phyloP scores from a whole-genome alignment of 2,797 vertebrate genomes.

The Sebastes itinus region DNA sequence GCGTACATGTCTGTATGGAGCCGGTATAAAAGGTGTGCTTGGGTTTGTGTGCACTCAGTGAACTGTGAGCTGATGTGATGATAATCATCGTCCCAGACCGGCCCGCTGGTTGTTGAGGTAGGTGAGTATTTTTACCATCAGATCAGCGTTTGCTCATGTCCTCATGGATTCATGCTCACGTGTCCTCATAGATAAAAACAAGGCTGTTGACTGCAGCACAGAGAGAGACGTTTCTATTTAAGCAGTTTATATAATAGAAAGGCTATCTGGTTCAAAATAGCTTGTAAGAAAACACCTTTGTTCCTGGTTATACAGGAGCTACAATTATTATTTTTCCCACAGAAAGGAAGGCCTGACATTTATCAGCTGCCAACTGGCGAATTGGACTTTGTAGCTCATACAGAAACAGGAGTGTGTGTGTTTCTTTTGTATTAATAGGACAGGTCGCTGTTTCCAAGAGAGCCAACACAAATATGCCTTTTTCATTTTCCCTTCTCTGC shows the following conservation, averaged over 20 bases:
- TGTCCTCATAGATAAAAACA: background rate
- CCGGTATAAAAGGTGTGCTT: background rate
- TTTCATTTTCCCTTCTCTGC: slow-evolving; percentile 16
- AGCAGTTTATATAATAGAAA: background rate
- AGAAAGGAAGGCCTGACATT: background rate
- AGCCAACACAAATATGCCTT: slow-evolving; percentile 24
- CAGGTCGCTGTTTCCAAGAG: slow-evolving; percentile 16
- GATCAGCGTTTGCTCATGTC: background rate
- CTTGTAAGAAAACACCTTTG: background rate
- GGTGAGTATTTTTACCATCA: accelerated
- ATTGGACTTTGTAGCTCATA: background rate
- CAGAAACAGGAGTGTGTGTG: background rate
- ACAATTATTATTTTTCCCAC: background rate
- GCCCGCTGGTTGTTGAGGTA: accelerated
- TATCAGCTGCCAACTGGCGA: slow-evolving; percentile 19
- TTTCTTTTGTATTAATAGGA: slow-evolving; percentile 1
- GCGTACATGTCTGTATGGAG: background rate
- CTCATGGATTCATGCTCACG: background rate
- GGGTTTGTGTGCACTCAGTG: background rate
- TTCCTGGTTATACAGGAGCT: background rate
- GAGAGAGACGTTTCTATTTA: background rate
- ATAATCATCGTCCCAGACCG: background rate
- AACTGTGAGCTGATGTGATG: background rate
- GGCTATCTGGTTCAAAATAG: background rate
- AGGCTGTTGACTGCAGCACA: background rate